Evolutionary conservation across 2,113 vertebrate species (phyloP).

Genomic region (Hypanus sabinus): DNA sequence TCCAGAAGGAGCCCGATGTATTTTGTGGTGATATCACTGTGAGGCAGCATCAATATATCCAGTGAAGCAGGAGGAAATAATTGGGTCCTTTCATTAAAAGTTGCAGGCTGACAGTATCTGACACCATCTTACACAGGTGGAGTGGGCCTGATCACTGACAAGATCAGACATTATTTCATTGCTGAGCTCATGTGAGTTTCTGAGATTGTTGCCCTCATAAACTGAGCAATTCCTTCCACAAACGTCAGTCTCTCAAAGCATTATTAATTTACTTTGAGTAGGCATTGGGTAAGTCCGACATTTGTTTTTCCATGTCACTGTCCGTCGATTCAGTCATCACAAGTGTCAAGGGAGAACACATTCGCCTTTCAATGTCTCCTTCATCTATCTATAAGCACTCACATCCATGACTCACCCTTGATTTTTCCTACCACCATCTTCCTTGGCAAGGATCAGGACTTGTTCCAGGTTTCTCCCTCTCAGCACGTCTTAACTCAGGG

Average conservation of each 20-base stretch:
- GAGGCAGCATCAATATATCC: too few relatives aligned
- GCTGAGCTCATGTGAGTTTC: not conserved
- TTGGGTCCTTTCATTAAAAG: not conserved
- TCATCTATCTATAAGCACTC: not conserved
- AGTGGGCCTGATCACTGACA: not conserved
- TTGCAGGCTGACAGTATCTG: too few relatives aligned
- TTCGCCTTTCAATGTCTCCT: not conserved
- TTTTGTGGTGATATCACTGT: too few relatives aligned
- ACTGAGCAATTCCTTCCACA: not conserved
- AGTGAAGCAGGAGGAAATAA: not conserved
- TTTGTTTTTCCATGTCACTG: not conserved
- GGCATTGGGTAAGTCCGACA: not conserved
- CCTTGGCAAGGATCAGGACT: too few relatives aligned
- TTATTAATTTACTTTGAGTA: not conserved
- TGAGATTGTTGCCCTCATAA: not conserved
- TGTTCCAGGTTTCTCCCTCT: not conserved
- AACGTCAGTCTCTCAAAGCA: not conserved
- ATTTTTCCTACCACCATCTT: not conserved
- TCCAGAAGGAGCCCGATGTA: not conserved
- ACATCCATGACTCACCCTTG: not conserved
- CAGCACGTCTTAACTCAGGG: not conserved
- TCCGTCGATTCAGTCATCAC: not conserved
- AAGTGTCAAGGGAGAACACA: not conserved
- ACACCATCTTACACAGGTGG: not conserved
- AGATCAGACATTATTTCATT: not conserved